Evolutionary conservation across 2,888 invertebrate genomes (phyloP), one percentile per base, ranked within the genome.

Genomic region (Xylota segnis): DNA sequence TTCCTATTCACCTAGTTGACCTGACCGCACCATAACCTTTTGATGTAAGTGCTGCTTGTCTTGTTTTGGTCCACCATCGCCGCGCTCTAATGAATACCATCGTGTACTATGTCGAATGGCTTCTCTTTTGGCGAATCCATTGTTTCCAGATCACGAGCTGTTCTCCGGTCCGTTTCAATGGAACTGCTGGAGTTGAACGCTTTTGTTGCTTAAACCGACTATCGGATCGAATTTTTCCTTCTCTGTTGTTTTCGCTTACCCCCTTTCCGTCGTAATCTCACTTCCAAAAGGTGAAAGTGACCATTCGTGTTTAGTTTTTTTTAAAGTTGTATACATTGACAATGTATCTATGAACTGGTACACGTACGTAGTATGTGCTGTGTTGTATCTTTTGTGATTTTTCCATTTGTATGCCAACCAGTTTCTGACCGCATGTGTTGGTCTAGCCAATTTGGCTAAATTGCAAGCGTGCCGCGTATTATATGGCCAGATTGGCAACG

Each of bases 391-490:
- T 27, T 56, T 32, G 56, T 68, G 6, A 27, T 12, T n/a, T 16
- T 7, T 29, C 29, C 14, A 61, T 70, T 77, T 77, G 70, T 59
- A 70, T 70, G 70, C 77, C 61, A 70, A 70, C 77, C 61, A 70
- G 77, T 77, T 77, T 61, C 56, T 54, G 43, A 32, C 27, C 16
- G 34, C 40, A 52, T 65, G 18, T 27, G 54, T 61, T 66, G 54
- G 56, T 56, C 29, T 83, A 70, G 56, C 68, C 78, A 83, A 83
- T 78, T 83, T 78, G 78, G 83, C 83, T 79, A 50, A 63, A 56
- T 58, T 47, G 63, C 74, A 40, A 70, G 79, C 74, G 77, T 74
- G 68, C 74, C 56, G 68, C 63, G 47, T 74, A 58, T 78, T 68
- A 63, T 72, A 40, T 56, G 68, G 61, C 40, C 40, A 58, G 47